Evolutionary conservation across 2,113 vertebrate species (phyloP).

Genomic region (Bungarus multicinctus): DNA sequence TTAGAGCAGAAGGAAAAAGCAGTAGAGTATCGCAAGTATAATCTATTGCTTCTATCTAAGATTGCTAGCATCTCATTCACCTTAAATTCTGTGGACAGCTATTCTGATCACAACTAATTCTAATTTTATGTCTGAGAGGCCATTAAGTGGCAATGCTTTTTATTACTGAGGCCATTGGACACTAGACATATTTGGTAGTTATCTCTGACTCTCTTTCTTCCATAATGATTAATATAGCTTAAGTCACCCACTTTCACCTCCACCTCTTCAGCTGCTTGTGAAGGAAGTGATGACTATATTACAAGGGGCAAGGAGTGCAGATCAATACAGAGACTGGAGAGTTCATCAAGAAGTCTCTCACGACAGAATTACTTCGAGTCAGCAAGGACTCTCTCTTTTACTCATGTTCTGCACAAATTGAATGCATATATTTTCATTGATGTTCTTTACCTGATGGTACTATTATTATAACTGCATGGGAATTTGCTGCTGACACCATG

Average conservation of each 20-base stretch:
- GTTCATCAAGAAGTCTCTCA: neutral
- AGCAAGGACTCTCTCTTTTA: neutral
- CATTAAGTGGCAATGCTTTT: constrained; percentile 6
- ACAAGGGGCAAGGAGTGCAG: constrained; percentile 10
- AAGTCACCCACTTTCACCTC: neutral
- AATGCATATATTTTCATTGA: neutral
- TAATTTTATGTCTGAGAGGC: constrained; percentile 7
- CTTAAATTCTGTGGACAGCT: constrained; percentile 7
- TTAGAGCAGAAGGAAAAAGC: neutral
- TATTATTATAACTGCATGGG: neutral
- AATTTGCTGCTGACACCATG: constrained; percentile 2
- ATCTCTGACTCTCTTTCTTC: constrained; percentile 10
- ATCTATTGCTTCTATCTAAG: constrained; percentile 3
- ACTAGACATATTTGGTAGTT: neutral
- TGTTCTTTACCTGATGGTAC: neutral
- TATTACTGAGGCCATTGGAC: constrained; percentile 10
- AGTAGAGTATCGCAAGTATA: neutral
- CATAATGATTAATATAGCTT: constrained; percentile 6
- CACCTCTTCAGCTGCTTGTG: neutral
- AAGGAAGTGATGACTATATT: constrained; percentile 22
- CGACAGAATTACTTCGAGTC: neutral
- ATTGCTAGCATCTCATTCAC: neutral
- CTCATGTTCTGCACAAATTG: neutral
- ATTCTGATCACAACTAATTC: constrained; percentile 16
- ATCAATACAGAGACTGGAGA: constrained; percentile 17